Base-by-base conservation (phyloP, 2,797 vertebrate species). In the Urocyon cinereoargenteus region DNA sequence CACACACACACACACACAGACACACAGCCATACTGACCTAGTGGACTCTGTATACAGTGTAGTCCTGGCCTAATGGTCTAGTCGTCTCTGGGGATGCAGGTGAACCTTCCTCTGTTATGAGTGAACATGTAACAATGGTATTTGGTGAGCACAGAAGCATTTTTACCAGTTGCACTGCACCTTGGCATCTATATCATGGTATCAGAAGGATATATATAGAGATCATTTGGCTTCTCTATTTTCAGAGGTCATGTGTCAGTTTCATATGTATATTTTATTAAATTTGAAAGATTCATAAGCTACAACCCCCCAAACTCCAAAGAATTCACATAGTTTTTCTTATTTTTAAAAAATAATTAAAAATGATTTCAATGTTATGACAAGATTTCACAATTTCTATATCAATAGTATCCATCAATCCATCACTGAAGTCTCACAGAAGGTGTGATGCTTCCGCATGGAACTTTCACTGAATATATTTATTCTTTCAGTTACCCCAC, bases 401-500 rank as follows among this genome's bases (percentile, higher is more conserved):
- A 49, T 62, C 68, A 96, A 51, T 70, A 95, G 77, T 91, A 94
- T 73, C 72, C 10, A 88, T 77, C 66, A 83, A 24, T 57, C 36
- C 26, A 68, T 62, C 61, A 59, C 8, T 87, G 45, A 90, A 70
- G n/a, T 81, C 61, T 91, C 51, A 85, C 61, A 91, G 87, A 95
- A 77, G 62, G 45, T 78, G 59, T 64, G 22, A 12, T 72, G 16
- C 22, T 90, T 83, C 97, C 79, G 21, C 70, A 85, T 84, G 12
- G 75, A 90, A 85, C 6, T 16, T 34, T 96, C 15, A 94, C 87
- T 59, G 68, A 94, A 75, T 97, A 62, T 92, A 93, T 97, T 95
- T 95, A 96, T 91, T 98, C 72, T 92, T 92, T 78, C 94, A 79
- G 82, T 97, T 93, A 88, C 90, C 98, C 94, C 97, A 98, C 98